Base-by-base conservation (phyloP, 1,140 invertebrate species). In the Drosophila setifemur region DNA sequence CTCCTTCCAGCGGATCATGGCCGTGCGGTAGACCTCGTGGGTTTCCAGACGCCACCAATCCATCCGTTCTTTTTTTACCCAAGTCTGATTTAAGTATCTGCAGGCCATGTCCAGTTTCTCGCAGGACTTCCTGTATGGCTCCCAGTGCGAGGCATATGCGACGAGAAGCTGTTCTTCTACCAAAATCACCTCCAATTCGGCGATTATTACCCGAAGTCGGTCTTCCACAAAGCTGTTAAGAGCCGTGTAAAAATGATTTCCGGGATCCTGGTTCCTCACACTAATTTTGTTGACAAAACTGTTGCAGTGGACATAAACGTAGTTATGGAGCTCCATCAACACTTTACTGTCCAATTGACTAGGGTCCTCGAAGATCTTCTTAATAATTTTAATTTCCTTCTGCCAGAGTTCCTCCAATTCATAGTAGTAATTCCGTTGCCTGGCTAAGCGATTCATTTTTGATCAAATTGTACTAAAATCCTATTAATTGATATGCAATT, bases 1-100 rank as follows among this genome's bases (percentile, higher is more conserved):
- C 7, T 33, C 5, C 18, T 28, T 67, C 60, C 60, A 67, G 0
- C 5, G 11, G 1, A 52, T 49, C 45, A 67, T 52, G 21, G 45
- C 28, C 45, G n/a, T 11, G 7, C 28, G 60, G 23, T 67, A 67
- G 2, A 67, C 14, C 3, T 47, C 14, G n/a, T 23, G 6, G 4
- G 43, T n/a, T 5, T 52, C 0, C 0, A 7, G 4, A 9, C 3
- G n/a, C 0, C 19, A 19, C 49, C 5, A 3, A 5, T 35, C 7
- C 6, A n/a, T 2, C 1, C 7, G 8, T 11, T 66, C 60, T 3
- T 6, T 21, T 21, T 26, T 52, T 26, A 52, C 26, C 60, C 60
- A 66, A 21, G 66, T 52, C 0, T 8, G 6, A n/a, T 67, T 67
- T 4, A 67, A 14, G 7, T 52, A 52, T 1, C 7, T 5, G 9